Evolutionary conservation across 1,140 invertebrate species (phyloP).

Genomic region (Bombus difficillimus): DNA sequence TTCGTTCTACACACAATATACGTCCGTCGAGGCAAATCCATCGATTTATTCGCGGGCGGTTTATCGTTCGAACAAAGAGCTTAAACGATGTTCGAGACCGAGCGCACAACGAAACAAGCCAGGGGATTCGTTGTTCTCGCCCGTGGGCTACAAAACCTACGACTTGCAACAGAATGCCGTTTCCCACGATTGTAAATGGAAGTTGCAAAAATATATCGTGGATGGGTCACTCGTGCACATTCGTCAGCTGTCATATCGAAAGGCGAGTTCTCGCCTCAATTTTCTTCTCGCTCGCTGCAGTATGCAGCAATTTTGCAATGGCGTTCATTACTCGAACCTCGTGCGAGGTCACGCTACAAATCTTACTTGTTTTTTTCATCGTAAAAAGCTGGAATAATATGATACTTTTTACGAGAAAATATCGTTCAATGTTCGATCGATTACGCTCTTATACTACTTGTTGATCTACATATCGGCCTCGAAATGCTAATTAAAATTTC

Average conservation of each 20-base stretch:
- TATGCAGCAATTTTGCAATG: not conserved
- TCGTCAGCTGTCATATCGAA: not conserved
- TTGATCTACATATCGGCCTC: not conserved
- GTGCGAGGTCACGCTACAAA: not conserved
- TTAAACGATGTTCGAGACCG: not conserved
- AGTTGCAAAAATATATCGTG: slow-evolving; percentile 13
- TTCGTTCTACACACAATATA: not conserved
- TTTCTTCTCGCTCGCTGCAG: not conserved
- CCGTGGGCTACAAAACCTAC: not conserved
- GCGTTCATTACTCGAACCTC: not conserved
- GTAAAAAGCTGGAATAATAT: not conserved
- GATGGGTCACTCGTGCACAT: not conserved
- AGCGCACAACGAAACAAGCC: no score
- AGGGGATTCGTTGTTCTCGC: not conserved
- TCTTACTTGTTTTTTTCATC: not conserved
- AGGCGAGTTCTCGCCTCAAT: not conserved
- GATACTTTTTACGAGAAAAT: not conserved
- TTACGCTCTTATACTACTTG: not conserved
- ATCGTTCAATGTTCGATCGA: no score
- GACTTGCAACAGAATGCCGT: slow-evolving; percentile 10
- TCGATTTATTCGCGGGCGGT: not conserved
- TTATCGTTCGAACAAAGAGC: not conserved
- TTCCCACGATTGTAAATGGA: not conserved
- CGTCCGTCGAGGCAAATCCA: not conserved
- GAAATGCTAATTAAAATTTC: not conserved